Conservation (phyloP, 1,140 invertebrate species). For the Cotesia typhae region DNA sequence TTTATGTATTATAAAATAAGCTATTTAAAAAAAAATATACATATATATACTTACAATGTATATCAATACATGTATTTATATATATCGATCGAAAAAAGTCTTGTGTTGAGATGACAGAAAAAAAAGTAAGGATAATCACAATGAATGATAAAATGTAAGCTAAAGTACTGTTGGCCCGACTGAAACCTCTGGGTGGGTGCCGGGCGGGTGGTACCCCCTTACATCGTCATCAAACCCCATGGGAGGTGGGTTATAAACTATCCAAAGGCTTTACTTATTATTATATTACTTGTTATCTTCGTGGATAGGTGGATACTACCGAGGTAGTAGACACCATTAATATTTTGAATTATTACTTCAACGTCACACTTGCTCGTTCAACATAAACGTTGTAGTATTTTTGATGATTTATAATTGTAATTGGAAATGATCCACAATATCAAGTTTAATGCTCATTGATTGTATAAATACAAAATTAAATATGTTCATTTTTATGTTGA, state of each 20-base stretch:
- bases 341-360: conserved; percentile 50
- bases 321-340: conserved; percentile 57
- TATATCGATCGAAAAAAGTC: conserved; percentile 23
- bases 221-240: conserved; percentile 61
- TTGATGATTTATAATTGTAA: not conserved
- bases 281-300: conserved; percentile 31
- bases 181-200: conserved; percentile 65
- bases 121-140: conserved; percentile 42
- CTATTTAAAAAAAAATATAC: not conserved
- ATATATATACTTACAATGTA: no score
- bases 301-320: conserved; percentile 58
- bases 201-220: conserved; percentile 63
- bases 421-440: not conserved
- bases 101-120: conserved; percentile 17
- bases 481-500: conserved; percentile 24
- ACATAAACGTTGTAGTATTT: conserved; percentile 16
- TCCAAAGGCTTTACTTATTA: conserved; percentile 45
- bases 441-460: not conserved
- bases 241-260: conserved; percentile 63
- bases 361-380: conserved; percentile 48
- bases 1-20: conserved; percentile 39
- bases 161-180: conserved; percentile 67
- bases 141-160: conserved; percentile 58
- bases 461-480: not conserved
- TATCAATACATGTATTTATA: not conserved